phyloP scores from a whole-genome alignment of 2,113 vertebrate species.

The Odobenus rosmarus region DNA sequence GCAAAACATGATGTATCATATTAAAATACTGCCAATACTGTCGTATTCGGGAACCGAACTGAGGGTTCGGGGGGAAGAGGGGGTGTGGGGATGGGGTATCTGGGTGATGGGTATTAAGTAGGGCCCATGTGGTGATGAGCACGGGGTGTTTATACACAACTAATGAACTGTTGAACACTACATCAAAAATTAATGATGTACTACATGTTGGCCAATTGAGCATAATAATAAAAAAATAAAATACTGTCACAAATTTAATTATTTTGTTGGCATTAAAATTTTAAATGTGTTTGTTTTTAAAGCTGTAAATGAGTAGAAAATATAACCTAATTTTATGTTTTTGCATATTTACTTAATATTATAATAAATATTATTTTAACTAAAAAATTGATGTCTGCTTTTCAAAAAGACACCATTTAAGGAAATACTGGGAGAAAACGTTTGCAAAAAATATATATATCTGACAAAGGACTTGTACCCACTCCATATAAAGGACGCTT shows the following conservation, averaged over 20 bases:
- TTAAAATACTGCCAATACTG: slow-evolving; percentile 17
- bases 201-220: too few relatives aligned
- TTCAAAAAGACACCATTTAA: neutral
- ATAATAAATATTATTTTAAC: slow-evolving; percentile 30
- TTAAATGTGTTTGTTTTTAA: neutral
- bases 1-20: neutral
- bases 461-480: neutral
- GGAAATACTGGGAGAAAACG: neutral
- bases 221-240: too few relatives aligned
- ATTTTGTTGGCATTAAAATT: slow-evolving; percentile 24
- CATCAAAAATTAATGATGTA: too few relatives aligned
- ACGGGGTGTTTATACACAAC: too few relatives aligned
- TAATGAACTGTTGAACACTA: too few relatives aligned
- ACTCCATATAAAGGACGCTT: neutral
- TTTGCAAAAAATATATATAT: neutral
- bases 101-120: too few relatives aligned
- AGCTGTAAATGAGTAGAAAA: neutral
- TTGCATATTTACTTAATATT: neutral
- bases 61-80: too few relatives aligned
- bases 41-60: neutral
- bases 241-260: neutral
- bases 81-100: too few relatives aligned
- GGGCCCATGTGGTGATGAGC: too few relatives aligned
- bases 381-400: neutral
- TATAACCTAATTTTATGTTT: neutral